Base-by-base conservation (phyloP, 2,113 vertebrate species). In the Heliornis fulica region DNA sequence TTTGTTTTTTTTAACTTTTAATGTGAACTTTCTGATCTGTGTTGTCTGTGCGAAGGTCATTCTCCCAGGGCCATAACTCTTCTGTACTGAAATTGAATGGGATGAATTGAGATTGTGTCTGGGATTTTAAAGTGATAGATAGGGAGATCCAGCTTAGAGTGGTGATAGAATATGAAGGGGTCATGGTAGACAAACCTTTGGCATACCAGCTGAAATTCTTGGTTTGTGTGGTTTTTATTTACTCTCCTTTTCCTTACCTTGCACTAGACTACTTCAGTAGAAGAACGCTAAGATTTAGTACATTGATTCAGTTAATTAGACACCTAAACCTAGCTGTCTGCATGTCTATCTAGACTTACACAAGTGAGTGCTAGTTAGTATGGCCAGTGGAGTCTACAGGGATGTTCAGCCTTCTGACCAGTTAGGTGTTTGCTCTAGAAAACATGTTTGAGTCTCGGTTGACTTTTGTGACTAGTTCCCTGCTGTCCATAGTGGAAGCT, bases 371-470 rank as follows among this genome's bases (percentile, higher is more conserved):
- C 41, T 65, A 15, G 15, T 41, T 21, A 41, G 17, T 41, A 20
- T 13, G 69, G 31, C 9, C 46, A 28, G 11, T 57, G 50, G 32
- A 89, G 20, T 38, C 8, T 13, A 19, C n/a, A 10, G 14, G 41
- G 26, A n/a, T 87, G 11, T 75, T 59, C 8, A 51, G 0, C 43
- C 23, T 60, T 11, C 48, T 9, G 4, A 13, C 20, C 31, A 46
- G 13, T 40, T 54, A 36, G 12, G 16, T 57, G 13, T 40, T 45
- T 61, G 13, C 74, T 89, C 26, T 46, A 13, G 59, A 61, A 94
- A 53, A 88, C 36, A 2, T 61, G 0, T 50, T 57, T 0, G 1
- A 78, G 20, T 34, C 28, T 61, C 43, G 15, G 10, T 2, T 79
- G 71, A 19, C 32, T 84, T 74, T 83, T 71, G 61, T 89, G 71